Conservation (phyloP, 1,140 invertebrate genomes). For the Heterodera schachtii region DNA sequence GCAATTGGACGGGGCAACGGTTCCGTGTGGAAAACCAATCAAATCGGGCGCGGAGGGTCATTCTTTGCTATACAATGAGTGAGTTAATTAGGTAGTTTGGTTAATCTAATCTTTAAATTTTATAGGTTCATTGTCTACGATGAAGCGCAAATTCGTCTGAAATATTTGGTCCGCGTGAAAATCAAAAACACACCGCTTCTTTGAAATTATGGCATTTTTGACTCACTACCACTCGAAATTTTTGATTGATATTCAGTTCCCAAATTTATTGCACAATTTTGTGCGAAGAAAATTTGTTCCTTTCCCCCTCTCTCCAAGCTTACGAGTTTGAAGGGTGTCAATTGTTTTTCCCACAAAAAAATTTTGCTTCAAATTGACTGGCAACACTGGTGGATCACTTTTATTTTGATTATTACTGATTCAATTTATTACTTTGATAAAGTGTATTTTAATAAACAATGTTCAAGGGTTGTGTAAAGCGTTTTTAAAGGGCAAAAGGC, state of each 20-base stretch:
- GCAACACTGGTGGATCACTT: no score
- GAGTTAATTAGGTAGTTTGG: not conserved
- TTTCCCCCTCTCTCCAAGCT: not conserved
- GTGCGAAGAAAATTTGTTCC: no score
- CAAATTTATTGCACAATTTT: not conserved
- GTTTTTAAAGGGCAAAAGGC: no score
- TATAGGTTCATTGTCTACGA: slow-evolving; percentile 84
- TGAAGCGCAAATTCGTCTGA: slow-evolving; percentile 80
- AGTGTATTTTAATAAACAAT: no score
- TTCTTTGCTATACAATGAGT: slow-evolving; percentile 50
- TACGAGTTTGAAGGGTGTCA: no score
- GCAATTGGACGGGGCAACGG: slow-evolving; percentile 41
- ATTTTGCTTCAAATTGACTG: no score
- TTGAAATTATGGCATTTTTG: slow-evolving; percentile 7
- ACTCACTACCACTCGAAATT: not conserved
- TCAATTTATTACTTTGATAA: no score
- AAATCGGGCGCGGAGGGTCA: slow-evolving; percentile 22
- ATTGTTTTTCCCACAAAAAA: no score
- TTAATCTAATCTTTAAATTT: not conserved
- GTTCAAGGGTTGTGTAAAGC: no score
- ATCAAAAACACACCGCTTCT: slow-evolving; percentile 29
- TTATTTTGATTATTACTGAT: no score
- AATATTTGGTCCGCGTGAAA: slow-evolving; percentile 56
- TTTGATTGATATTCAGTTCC: not conserved
- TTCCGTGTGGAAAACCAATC: slow-evolving; percentile 44